Base-by-base conservation (phyloP, 1,140 invertebrate species). In the Drosophila takahashii region DNA sequence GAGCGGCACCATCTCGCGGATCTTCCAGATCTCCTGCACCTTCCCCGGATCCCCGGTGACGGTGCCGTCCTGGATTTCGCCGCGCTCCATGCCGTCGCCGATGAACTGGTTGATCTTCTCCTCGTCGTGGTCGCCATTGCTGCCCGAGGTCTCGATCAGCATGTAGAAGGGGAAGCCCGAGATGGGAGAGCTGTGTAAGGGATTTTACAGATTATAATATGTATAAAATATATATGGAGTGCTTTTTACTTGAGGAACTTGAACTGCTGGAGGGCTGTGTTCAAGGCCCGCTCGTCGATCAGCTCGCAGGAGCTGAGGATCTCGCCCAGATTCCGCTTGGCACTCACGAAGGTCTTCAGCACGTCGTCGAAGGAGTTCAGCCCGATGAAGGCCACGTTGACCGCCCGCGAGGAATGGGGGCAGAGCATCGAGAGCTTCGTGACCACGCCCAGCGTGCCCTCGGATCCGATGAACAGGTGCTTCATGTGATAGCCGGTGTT, bases 401-500 rank as follows among this genome's bases (percentile, higher is more conserved):
- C 93, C 16, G 96, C 94, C 77, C 95, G 95, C 0, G 98, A 96
- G 91, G 95, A 94, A 1, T 95, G 93, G 7, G 98, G 97, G 93
- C 98, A 99, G 57, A 98, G 95, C 66, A 99, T 95, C 0, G 96
- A 95, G 18, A 98, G 96, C 94, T 98, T 97, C 0, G 98, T 99
- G 3, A 99, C 95, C 13, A 99, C 92, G 8, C 99, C 98, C 39
- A 99, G 93, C 0, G 98, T 98, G 48, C 99, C 99, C 94, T 99
- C 99, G 0, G 97, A 97, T 10, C 99, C 99, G 81, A 99, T 98
- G 90, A 99, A 99, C 48, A 99, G 92, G 92, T 99, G 98, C 90
- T 99, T 99, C 61, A 99, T 92, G 91, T 99, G 97, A 92, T 98
- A 99, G 0, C 98, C 98, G 0, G 98, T 99, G 89, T 99, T 99